These are phyloP conservation scores for Siniperca obscura DNA, from an alignment of 2,797 vertebrate genomes.

Conservation along the genomic window DNA sequence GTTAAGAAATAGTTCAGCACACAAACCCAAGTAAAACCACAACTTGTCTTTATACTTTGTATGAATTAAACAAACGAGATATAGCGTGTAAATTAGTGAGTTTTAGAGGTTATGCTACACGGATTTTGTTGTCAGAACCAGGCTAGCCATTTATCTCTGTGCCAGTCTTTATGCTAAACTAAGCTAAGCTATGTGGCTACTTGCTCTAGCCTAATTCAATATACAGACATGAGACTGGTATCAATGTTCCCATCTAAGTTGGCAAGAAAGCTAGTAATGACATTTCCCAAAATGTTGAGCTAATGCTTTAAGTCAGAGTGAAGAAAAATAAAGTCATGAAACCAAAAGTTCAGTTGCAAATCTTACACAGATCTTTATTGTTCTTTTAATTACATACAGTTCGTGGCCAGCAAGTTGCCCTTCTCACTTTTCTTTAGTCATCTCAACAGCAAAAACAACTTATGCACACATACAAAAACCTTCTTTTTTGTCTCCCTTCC, in stretches of 20 bases:
- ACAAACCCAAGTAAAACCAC: too few relatives aligned
- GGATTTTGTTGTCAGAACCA: neutral
- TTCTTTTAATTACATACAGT: slow-evolving; percentile 81
- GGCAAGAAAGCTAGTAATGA: neutral
- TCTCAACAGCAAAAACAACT: slow-evolving; percentile 41
- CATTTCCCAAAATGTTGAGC: neutral
- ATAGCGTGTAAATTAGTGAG: neutral
- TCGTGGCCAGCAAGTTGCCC: slow-evolving; percentile 57
- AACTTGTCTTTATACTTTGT: neutral
- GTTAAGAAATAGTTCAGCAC: too few relatives aligned
- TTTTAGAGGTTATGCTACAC: neutral
- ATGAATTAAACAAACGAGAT: neutral
- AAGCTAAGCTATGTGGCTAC: neutral
- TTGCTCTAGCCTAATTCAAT: neutral
- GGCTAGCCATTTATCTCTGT: neutral
- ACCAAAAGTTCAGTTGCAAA: slow-evolving; percentile 75
- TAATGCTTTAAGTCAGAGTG: neutral
- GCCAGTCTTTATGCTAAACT: neutral
- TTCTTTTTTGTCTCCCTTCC: slow-evolving; percentile 54
- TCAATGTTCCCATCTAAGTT: neutral
- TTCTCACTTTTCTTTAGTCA: slow-evolving; percentile 46
- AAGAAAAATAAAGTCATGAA: slow-evolving; percentile 40
- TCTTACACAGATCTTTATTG: slow-evolving; percentile 90
- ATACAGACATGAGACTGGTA: neutral
- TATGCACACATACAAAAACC: slow-evolving; percentile 64